Percentiles rank a stretch among this genome's conserved stretches.
These are phyloP conservation scores for Hippocampus abdominalis DNA, from an alignment of 2,113 vertebrate species.

Conservation along the genomic window DNA sequence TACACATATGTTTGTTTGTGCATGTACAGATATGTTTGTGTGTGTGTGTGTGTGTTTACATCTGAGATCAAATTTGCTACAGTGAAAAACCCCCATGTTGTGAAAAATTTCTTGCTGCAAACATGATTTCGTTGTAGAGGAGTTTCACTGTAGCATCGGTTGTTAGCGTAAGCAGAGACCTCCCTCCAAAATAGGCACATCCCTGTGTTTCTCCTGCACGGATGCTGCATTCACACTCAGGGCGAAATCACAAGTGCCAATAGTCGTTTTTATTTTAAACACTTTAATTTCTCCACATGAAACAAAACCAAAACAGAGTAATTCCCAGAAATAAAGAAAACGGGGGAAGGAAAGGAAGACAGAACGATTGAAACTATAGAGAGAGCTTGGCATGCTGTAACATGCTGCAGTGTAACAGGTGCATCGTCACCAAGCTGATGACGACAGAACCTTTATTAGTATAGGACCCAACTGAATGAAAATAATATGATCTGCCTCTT, in stretches of 20 bases:
- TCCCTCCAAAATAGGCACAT: slow-evolving; percentile 31
- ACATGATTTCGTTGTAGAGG: too few species aligned
- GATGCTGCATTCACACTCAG: slow-evolving; percentile 19
- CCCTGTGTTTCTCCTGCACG: slow-evolving; percentile 41
- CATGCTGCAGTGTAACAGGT: slow-evolving; percentile 64
- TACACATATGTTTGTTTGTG: too few species aligned
- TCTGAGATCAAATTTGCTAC: too few species aligned
- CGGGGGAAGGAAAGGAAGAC: slow-evolving; percentile 31
- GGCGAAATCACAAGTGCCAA: slow-evolving; percentile 33
- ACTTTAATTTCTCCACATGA: slow-evolving; percentile 71
- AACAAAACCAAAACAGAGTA: slow-evolving; percentile 64
- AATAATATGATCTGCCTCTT: slow-evolving; percentile 28
- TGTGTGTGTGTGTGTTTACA: too few species aligned
- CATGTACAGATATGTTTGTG: too few species aligned
- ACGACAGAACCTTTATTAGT: slow-evolving; percentile 30
- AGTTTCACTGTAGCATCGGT: too few species aligned
- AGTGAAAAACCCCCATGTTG: too few species aligned
- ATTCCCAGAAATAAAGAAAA: slow-evolving; percentile 53
- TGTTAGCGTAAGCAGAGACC: slow-evolving; percentile 49
- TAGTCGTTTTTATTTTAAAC: slow-evolving; percentile 61
- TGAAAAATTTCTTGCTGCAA: too few species aligned
- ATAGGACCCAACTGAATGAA: slow-evolving; percentile 38
- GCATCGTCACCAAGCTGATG: slow-evolving; percentile 50
- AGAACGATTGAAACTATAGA: slow-evolving; percentile 36
- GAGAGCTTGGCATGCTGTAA: slow-evolving; percentile 67